These are phyloP conservation scores for Pseudomyrmex gracilis DNA, from an alignment of 1,140 invertebrate genomes.

Conservation along the genomic window DNA sequence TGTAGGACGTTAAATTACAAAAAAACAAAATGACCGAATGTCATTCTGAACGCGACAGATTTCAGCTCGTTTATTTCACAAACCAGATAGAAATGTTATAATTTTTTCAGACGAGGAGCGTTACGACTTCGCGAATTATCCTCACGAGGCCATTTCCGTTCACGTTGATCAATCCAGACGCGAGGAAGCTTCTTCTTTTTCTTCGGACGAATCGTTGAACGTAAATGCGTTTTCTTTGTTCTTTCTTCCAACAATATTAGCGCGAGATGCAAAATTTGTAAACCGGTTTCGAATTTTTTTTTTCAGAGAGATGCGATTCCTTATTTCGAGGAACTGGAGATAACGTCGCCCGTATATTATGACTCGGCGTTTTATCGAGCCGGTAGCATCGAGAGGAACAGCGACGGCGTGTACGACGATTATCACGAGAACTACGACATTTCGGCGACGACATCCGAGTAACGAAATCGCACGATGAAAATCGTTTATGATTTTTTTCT, in stretches of 20 bases:
- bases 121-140: conserved; percentile 18
- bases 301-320: neutral
- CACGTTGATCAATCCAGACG: neutral
- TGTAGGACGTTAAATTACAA: neutral
- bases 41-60: neutral
- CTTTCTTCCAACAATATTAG: neutral
- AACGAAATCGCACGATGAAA: conserved; percentile 31
- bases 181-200: neutral
- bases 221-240: neutral
- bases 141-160: conserved; percentile 18
- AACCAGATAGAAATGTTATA: conserved; percentile 6
- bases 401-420: neutral
- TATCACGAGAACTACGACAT: conserved; percentile 17
- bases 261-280: neutral
- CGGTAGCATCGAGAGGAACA: neutral
- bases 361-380: neutral
- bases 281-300: conserved; percentile 38
- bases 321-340: neutral
- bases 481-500: conserved; percentile 32
- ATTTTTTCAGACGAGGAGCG: neutral
- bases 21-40: neutral
- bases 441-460: conserved; percentile 2
- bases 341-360: neutral
- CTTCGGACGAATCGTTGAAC: neutral
- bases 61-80: neutral